These are phyloP conservation scores for Menidia menidia DNA, from an alignment of 2,797 vertebrate genomes.

Conservation along the genomic window DNA sequence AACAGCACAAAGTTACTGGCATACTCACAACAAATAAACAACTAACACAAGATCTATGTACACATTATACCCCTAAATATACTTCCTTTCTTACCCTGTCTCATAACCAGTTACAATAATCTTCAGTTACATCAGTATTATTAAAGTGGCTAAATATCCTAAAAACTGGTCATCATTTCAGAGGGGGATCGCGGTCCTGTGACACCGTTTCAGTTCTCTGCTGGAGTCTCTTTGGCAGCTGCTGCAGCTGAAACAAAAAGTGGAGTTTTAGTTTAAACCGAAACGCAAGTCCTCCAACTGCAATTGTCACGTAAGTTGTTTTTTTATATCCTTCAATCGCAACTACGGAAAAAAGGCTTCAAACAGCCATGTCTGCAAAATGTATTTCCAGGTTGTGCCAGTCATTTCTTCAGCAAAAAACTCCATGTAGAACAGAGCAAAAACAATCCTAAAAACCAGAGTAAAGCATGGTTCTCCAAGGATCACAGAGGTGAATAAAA, in stretches of 20 bases:
- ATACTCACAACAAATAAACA: constrained; percentile 64
- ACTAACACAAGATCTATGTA: constrained; percentile 58
- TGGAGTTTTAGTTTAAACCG: not conserved
- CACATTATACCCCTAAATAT: constrained; percentile 43
- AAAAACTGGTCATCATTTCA: constrained; percentile 35
- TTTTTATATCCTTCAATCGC: too few relatives aligned
- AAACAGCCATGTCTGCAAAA: too few relatives aligned
- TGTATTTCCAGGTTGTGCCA: too few relatives aligned
- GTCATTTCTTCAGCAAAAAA: too few relatives aligned
- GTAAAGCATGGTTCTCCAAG: too few relatives aligned
- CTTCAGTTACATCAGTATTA: constrained; percentile 5
- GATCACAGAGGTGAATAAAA: constrained; percentile 29
- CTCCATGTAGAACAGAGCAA: too few relatives aligned
- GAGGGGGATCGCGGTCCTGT: constrained; percentile 27
- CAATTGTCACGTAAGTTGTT: too few relatives aligned
- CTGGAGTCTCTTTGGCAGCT: constrained; percentile 75
- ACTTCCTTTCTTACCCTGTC: constrained; percentile 32
- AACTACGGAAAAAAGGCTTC: too few relatives aligned
- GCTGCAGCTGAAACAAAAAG: constrained; percentile 39
- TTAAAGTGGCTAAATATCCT: constrained; percentile 49
- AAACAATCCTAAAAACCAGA: too few relatives aligned
- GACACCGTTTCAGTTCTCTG: constrained; percentile 67
- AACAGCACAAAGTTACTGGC: constrained; percentile 69
- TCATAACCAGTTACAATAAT: constrained; percentile 38
- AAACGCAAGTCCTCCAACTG: too few relatives aligned